A percentile compares a stretch with the other conserved stretches of the same genome.
phyloP scores from a whole-genome alignment of 1,140 invertebrate species.

The Bombus confusus region DNA sequence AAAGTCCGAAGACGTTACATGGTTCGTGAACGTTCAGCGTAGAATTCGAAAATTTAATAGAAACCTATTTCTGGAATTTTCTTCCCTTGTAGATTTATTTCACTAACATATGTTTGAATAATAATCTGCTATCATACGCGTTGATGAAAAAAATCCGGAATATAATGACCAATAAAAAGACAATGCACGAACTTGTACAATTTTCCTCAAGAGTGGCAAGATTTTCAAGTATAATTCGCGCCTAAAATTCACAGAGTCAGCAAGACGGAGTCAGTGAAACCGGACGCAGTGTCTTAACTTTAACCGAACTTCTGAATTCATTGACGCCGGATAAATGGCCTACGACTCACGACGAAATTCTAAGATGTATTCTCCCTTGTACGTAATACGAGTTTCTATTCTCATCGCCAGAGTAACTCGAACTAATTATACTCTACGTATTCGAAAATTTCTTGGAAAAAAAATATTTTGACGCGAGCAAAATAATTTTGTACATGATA shows the following conservation, averaged over 20 bases:
- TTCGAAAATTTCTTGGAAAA: too few relatives aligned
- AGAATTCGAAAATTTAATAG: too few relatives aligned
- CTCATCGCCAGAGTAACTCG: neutral
- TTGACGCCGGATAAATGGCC: neutral
- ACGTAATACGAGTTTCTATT: neutral
- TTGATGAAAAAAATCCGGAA: too few relatives aligned
- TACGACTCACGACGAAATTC: neutral
- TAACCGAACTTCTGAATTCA: constrained; percentile 3
- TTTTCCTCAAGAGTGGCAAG: neutral
- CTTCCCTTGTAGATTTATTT: too few relatives aligned
- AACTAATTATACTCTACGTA: neutral
- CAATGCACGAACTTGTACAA: neutral
- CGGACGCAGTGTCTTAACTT: neutral
- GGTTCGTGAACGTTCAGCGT: too few relatives aligned
- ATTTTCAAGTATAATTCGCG: neutral
- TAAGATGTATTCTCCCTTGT: neutral
- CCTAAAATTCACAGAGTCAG: neutral
- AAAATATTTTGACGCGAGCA: neutral
- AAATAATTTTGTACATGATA: neutral
- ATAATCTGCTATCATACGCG: too few relatives aligned
- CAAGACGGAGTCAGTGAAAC: neutral
- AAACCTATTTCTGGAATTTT: too few relatives aligned
- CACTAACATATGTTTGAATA: too few relatives aligned
- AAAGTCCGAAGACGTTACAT: too few relatives aligned
- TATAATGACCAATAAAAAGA: neutral